These are phyloP conservation scores for Drosophila melanosoma DNA, from an alignment of 2,888 invertebrate genomes.

Conservation along the genomic window DNA sequence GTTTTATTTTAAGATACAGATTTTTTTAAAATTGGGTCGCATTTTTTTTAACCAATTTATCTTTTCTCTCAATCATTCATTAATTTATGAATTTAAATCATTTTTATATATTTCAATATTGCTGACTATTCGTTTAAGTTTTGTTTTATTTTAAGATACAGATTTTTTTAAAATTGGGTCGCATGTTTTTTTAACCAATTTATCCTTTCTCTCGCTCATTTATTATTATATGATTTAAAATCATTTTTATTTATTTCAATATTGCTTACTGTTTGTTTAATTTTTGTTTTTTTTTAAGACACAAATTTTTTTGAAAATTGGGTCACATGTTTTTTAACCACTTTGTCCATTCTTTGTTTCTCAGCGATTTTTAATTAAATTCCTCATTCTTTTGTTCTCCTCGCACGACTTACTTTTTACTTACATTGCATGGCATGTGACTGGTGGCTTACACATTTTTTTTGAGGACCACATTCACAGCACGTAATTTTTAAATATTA, in stretches of 20 bases:
- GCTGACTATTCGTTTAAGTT: not conserved
- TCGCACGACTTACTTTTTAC: not conserved
- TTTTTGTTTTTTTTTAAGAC: too few relatives aligned
- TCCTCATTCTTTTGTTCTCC: constrained; percentile 2
- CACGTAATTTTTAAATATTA: not conserved
- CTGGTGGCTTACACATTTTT: not conserved
- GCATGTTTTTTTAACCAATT: not conserved
- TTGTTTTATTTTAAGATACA: not conserved
- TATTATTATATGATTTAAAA: constrained; percentile 16
- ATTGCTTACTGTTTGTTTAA: not conserved
- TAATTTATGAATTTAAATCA: too few relatives aligned
- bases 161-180: not conserved
- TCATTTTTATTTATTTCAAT: constrained; percentile 13
- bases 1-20: too few relatives aligned
- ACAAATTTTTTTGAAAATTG: not conserved
- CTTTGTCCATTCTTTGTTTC: not conserved
- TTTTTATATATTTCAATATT: too few relatives aligned
- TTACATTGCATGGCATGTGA: not conserved
- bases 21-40: not conserved
- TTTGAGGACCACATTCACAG: not conserved
- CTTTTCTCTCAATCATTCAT: too few relatives aligned
- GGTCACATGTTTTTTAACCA: not conserved
- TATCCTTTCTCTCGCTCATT: not conserved
- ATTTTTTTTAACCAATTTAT: not conserved
- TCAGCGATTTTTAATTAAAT: constrained; percentile 11